Evolutionary conservation across 1,140 invertebrate genomes (phyloP).

Genomic region (Penaeus indicus): DNA sequence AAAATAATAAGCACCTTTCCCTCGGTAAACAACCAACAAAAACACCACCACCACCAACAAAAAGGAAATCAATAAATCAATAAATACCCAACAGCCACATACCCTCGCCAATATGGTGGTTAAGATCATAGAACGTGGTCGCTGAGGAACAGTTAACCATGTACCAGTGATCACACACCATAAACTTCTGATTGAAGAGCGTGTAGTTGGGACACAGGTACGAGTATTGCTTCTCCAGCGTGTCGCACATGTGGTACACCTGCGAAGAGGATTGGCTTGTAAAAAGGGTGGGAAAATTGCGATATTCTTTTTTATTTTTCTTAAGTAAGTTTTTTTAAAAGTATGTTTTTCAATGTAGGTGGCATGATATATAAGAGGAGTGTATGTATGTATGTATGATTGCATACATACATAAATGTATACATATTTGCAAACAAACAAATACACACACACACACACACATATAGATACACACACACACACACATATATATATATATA

Average conservation of each 20-base stretch:
- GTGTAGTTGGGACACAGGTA: constrained; percentile 83
- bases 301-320: too few relatives aligned
- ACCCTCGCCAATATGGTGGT: constrained; percentile 79
- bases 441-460: background rate
- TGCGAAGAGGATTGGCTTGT: constrained; percentile 67
- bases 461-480: background rate
- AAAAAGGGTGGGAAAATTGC: background rate
- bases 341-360: too few relatives aligned
- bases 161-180: constrained; percentile 86
- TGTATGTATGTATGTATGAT: too few relatives aligned
- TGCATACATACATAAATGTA: background rate
- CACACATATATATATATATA: background rate
- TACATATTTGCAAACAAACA: background rate
- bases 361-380: too few relatives aligned
- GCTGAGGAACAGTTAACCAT: constrained; percentile 84
- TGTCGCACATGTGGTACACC: constrained; percentile 85
- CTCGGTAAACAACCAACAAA: too few relatives aligned
- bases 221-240: constrained; percentile 79
- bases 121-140: constrained; percentile 78
- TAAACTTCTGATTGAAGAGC: constrained; percentile 83
- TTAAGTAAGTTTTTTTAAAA: too few relatives aligned
- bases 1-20: too few relatives aligned
- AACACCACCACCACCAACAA: too few relatives aligned
- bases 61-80: too few relatives aligned
- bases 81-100: constrained; percentile 67